phyloP scores from a whole-genome alignment of 2,113 vertebrate species.

The Labrus mixtus region DNA sequence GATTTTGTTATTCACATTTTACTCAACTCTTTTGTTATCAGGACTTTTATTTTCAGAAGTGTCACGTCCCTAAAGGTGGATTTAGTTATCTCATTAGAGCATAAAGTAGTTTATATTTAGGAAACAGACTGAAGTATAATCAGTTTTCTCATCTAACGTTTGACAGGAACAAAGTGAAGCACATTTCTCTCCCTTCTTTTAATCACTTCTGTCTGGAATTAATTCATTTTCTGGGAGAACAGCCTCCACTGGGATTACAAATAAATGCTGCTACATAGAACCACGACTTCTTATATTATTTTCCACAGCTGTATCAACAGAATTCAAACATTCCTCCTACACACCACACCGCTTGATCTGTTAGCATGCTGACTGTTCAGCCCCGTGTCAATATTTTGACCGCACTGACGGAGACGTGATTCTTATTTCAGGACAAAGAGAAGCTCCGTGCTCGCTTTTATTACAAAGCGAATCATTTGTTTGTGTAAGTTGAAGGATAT shows the following conservation, averaged over 20 bases:
- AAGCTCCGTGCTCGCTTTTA: slow-evolving; percentile 32
- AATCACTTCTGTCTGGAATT: slow-evolving; percentile 13
- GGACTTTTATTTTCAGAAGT: too few relatives aligned
- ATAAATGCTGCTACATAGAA: slow-evolving; percentile 16
- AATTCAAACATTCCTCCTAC: slow-evolving; percentile 30
- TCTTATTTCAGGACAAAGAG: slow-evolving; percentile 36
- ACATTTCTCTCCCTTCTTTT: slow-evolving; percentile 6
- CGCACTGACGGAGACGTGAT: slow-evolving; percentile 8
- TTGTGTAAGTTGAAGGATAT: slow-evolving; percentile 22
- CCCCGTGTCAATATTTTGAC: slow-evolving; percentile 27
- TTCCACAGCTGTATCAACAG: slow-evolving; percentile 50
- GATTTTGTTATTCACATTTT: too few relatives aligned
- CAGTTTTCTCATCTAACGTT: slow-evolving; percentile 1
- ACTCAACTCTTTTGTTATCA: too few relatives aligned
- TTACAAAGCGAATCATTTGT: slow-evolving; percentile 40
- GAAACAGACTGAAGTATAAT: not conserved
- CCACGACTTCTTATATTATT: slow-evolving; percentile 8
- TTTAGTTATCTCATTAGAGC: too few relatives aligned
- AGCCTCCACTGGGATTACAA: slow-evolving; percentile 13
- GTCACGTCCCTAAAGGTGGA: too few relatives aligned
- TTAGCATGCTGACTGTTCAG: slow-evolving; percentile 24
- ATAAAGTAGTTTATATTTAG: not conserved
- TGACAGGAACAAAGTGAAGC: slow-evolving; percentile 1
- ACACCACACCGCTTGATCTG: not conserved
- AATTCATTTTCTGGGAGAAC: slow-evolving; percentile 12